Evolutionary conservation across 2,113 vertebrate genomes (phyloP), one percentile per base, ranked within the genome.

Genomic region (Lagopus leucura): DNA sequence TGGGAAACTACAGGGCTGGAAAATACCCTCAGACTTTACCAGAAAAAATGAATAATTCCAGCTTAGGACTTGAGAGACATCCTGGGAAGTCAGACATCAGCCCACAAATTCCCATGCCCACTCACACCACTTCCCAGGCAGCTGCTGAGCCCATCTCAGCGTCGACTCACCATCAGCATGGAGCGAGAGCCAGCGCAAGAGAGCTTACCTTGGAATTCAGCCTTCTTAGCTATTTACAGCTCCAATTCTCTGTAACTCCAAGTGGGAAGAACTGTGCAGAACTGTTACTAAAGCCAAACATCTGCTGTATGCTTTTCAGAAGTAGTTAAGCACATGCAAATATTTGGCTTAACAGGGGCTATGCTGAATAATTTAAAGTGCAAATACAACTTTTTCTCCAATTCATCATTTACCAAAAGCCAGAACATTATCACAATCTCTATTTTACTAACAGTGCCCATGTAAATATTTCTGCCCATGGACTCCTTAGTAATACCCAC

Each of bases 121-220:
- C 11, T 5, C 0, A 1, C n/a, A 16, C 15, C 1, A 1, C 21
- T 38, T 12, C 11, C n/a, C 48, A 13, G 28, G 28, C 0, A 1
- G 54, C 14, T 82, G 43, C 80, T 22, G 17, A 87, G 36, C 22
- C 57, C 43, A n/a, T 5, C 72, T 65, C 77, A 75, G 38, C 28
- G 20, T 14, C 2, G 11, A 17, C 24, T 38, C 18, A 13, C 1
- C 5, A 4, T 4, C 50, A 28, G 57, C 57, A 58, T 15, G 5
- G 20, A 28, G 28, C 5, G 21, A 42, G 6, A 43, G 20, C 5
- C 55, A 52, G 21, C 1, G 1, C 80, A 54, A 15, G 17, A 71
- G 34, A 21, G 4, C 30, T 28, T 9, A 50, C 40, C n/a, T 73
- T 8, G 0, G 2, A 87, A 13, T 43, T 58, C 34, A 83, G 52